phyloP scores from a whole-genome alignment of 2,797 vertebrate genomes.

The Syndactyla subalaris region DNA sequence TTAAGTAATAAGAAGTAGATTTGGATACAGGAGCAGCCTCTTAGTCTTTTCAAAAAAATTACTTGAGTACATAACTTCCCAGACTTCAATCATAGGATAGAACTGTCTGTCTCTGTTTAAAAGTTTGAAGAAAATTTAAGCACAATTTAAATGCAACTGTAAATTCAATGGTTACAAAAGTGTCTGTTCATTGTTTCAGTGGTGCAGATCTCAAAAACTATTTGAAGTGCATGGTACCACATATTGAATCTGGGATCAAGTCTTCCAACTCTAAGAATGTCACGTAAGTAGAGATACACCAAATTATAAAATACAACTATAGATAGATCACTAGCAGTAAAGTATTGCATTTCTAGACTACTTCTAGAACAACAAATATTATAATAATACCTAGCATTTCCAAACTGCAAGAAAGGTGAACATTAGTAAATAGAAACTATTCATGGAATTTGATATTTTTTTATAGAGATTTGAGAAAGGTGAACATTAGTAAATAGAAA shows the following conservation, averaged over 20 bases:
- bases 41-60: background rate
- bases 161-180: background rate
- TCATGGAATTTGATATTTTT: background rate
- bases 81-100: background rate
- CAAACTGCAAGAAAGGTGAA: background rate
- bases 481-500: background rate
- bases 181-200: slow-evolving; percentile 57
- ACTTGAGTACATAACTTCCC: background rate
- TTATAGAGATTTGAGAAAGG: background rate
- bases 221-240: slow-evolving; percentile 76
- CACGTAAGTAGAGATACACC: slow-evolving; percentile 63
- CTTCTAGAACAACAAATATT: background rate
- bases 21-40: background rate
- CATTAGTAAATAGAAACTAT: background rate
- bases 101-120: background rate
- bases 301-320: background rate
- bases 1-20: background rate
- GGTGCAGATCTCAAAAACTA: slow-evolving; percentile 76
- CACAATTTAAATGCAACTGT: background rate
- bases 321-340: background rate
- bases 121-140: background rate
- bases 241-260: slow-evolving; percentile 73
- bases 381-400: background rate
- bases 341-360: background rate
- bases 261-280: slow-evolving; percentile 57